phyloP scores from a whole-genome alignment of 2,888 invertebrate species.

The Netelia inedita region DNA sequence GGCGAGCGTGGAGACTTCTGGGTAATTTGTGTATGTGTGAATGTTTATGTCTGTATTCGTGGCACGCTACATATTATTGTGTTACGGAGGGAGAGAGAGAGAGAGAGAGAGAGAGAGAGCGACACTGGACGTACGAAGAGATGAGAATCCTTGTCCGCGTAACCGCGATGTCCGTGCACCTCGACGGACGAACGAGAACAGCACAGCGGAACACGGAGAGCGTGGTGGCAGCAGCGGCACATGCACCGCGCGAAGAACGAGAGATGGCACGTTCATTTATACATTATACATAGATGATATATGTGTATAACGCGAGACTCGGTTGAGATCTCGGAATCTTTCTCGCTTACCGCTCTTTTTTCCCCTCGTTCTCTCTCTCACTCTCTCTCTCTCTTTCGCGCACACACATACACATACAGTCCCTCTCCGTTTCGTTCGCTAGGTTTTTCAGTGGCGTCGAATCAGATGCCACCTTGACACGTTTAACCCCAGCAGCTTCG shows the following conservation, averaged over 20 bases:
- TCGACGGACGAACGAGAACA: conserved; percentile 67
- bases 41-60: neutral
- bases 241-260: conserved; percentile 32
- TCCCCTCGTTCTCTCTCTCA: conserved; percentile 39
- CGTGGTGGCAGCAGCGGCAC: conserved; percentile 16
- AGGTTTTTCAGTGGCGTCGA: conserved; percentile 58
- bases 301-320: conserved; percentile 19
- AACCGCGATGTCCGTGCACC: conserved; percentile 67
- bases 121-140: neutral
- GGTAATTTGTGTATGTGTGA: neutral
- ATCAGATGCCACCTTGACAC: conserved; percentile 78
- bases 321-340: conserved; percentile 43
- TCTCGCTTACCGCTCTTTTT: conserved; percentile 32
- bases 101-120: conserved; percentile 42
- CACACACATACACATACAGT: neutral
- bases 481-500: conserved; percentile 74
- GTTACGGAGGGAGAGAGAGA: conserved; percentile 12
- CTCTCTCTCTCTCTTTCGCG: conserved; percentile 31
- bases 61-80: neutral
- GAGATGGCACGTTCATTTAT: conserved; percentile 27
- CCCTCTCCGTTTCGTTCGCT: conserved; percentile 58
- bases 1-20: neutral
- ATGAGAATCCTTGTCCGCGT: conserved; percentile 53
- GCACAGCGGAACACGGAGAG: conserved; percentile 37
- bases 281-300: neutral